phyloP scores from a whole-genome alignment of 2,888 invertebrate genomes.

The Caenorhabditis sp. region DNA sequence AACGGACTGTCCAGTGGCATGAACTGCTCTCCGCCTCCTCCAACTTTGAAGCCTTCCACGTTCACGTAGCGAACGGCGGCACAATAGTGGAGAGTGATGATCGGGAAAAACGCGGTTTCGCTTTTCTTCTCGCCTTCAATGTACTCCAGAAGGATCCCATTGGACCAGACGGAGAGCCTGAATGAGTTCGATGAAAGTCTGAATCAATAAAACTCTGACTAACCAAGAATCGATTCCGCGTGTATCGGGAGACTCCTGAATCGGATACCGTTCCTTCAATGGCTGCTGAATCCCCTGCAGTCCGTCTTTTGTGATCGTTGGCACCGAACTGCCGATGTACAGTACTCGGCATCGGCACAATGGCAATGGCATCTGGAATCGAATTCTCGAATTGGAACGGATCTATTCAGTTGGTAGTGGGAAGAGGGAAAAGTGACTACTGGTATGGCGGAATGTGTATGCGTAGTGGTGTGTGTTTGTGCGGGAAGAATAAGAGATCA shows the following conservation, averaged over 20 bases:
- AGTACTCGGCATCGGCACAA: conserved; percentile 97
- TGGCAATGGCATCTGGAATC: conserved; percentile 85
- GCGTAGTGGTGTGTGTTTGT: no score
- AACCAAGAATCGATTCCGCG: conserved; percentile 95
- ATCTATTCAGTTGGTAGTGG: no score
- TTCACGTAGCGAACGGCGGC: conserved; percentile 93
- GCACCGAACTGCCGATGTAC: conserved; percentile 96
- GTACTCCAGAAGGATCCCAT: conserved; percentile 94
- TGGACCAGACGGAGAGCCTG: conserved; percentile 92
- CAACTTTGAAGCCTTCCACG: conserved; percentile 86
- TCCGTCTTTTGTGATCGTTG: conserved; percentile 97
- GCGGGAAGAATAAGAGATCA: conserved; percentile 6
- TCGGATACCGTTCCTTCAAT: conserved; percentile 94
- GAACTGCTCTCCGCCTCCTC: conserved; percentile 86
- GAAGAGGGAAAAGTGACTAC: conserved; percentile 13
- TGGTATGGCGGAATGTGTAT: conserved; percentile 3
- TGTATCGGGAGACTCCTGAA: conserved; percentile 92
- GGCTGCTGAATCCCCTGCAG: conserved; percentile 91
- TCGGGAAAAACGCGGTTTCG: conserved; percentile 96
- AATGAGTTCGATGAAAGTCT: no score
- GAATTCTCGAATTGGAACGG: background rate
- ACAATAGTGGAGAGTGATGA: conserved; percentile 95
- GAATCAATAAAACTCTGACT: no score
- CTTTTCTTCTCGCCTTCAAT: conserved; percentile 95
- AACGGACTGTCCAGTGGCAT: conserved; percentile 96